Conservation (phyloP, 2,797 vertebrate species). For the Macropus fuliginosus region DNA sequence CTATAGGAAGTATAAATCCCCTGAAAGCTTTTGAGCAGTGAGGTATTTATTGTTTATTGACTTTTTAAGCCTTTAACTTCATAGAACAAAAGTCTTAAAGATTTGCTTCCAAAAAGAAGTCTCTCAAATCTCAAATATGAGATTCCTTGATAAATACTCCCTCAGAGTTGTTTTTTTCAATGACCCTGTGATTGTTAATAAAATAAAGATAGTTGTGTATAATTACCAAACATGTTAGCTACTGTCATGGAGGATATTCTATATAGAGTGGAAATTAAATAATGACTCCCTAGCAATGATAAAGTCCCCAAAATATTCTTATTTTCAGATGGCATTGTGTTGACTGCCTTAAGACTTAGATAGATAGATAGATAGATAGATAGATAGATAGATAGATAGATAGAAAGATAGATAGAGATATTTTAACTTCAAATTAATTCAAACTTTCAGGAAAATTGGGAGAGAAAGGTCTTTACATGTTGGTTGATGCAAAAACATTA, state of each 20-base stretch:
- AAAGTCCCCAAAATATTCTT: neutral
- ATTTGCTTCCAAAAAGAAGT: neutral
- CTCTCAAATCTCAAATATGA: neutral
- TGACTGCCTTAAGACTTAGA: neutral
- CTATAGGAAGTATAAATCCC: neutral
- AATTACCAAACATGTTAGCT: neutral
- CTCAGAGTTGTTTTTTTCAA: neutral
- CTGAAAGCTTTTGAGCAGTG: neutral
- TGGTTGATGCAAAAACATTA: conserved; percentile 35
- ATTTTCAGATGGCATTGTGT: neutral
- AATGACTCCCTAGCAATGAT: neutral
- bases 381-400: no score
- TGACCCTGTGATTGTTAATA: neutral
- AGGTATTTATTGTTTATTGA: neutral
- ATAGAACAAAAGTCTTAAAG: neutral
- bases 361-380: neutral
- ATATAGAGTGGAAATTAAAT: neutral
- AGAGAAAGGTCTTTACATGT: neutral
- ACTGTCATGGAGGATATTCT: neutral
- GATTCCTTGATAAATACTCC: neutral
- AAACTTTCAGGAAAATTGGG: conserved; percentile 22
- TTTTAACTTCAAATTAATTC: conserved; percentile 13
- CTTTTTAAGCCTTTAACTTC: neutral
- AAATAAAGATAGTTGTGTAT: neutral
- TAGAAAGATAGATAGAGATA: no score